Conservation (phyloP, 2,797 vertebrate genomes). For the Tamandua tetradactyla region DNA sequence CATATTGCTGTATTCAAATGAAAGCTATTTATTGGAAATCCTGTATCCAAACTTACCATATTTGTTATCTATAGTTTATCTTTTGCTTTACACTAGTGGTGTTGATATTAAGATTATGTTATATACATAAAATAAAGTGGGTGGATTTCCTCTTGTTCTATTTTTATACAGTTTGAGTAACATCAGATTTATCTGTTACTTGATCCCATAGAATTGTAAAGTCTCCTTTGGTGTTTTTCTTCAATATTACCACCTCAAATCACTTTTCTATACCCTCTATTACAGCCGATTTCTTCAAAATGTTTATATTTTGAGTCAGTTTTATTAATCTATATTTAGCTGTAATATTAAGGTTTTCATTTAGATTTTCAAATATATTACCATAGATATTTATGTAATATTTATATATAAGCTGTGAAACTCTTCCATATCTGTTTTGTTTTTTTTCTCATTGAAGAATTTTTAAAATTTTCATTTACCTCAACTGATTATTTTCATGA, state of each 20-base stretch:
- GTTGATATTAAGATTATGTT: background rate
- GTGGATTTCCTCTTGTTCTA: background rate
- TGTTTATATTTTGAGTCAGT: background rate
- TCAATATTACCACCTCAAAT: background rate
- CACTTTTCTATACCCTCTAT: background rate
- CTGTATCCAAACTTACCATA: background rate
- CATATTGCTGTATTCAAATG: background rate
- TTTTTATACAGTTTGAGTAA: background rate
- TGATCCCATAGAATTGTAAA: background rate
- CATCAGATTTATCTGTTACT: background rate
- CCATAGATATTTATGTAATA: background rate
- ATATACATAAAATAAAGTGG: background rate
- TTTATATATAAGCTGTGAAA: background rate
- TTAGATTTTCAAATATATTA: background rate
- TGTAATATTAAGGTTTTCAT: background rate
- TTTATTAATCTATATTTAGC: background rate
- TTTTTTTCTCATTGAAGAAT: background rate
- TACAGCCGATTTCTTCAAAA: background rate
- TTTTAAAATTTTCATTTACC: background rate
- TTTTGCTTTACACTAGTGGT: background rate
- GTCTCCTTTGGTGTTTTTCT: background rate
- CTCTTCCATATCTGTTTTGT: background rate
- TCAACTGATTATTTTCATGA: background rate
- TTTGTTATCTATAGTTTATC: background rate
- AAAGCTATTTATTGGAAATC: background rate